Percentiles rank a stretch among this genome's conserved stretches.
Evolutionary conservation across 64 coral and sea anemone genomes (phyloP).

Genomic region (Acropora tenuis): DNA sequence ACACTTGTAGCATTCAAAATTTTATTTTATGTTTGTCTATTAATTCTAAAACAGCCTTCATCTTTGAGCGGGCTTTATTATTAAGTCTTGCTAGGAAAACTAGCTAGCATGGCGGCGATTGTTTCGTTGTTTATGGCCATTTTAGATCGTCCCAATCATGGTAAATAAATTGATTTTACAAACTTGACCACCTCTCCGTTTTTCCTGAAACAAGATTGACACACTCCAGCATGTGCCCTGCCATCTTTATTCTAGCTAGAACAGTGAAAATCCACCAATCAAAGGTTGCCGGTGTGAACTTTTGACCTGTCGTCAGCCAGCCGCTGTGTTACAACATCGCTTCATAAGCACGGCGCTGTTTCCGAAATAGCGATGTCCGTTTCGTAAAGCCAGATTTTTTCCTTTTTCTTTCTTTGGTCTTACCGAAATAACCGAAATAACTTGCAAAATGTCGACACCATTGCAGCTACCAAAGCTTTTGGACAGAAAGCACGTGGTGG

Average conservation of each 20-base stretch:
- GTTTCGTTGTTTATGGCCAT: neutral
- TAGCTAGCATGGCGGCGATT: neutral
- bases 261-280: neutral
- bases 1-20: conserved; percentile 60
- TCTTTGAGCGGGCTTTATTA: conserved; percentile 47
- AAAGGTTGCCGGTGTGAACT: neutral
- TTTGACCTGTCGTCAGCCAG: neutral
- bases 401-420: conserved; percentile 60
- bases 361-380: conserved; percentile 37
- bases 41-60: conserved; percentile 59
- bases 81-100: conserved; percentile 56
- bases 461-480: conserved; percentile 49
- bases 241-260: conserved; percentile 55
- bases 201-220: conserved; percentile 56
- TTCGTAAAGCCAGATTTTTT: conserved; percentile 55
- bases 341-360: conserved; percentile 10
- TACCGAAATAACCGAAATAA: neutral
- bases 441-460: conserved; percentile 50
- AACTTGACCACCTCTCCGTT: conserved; percentile 56
- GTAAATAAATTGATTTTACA: conserved; percentile 65
- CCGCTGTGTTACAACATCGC: neutral
- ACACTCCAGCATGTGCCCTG: conserved; percentile 44
- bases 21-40: conserved; percentile 60
- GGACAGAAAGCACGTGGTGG: conserved; percentile 33
- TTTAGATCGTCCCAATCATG: neutral